Evolutionary conservation across 1,140 invertebrate genomes (phyloP).

Genomic region (Ostrea edulis): DNA sequence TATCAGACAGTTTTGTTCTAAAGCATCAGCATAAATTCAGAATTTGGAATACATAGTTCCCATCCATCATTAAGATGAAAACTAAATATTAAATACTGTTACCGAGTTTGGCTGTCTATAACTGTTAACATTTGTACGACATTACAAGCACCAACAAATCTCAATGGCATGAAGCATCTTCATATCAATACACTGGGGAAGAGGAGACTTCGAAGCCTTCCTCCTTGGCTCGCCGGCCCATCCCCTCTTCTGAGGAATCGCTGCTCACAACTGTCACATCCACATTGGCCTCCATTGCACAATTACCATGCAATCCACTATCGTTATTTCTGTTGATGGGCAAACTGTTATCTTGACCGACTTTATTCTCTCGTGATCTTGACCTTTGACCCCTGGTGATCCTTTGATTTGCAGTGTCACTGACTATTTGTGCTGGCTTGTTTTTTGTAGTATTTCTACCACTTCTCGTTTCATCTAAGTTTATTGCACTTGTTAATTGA

Average conservation of each 20-base stretch:
- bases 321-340: not conserved
- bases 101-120: not conserved
- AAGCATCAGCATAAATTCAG: too few species aligned
- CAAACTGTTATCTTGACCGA: not conserved
- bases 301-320: not conserved
- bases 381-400: not conserved
- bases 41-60: too few species aligned
- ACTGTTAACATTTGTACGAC: not conserved
- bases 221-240: not conserved
- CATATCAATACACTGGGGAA: slow-evolving; percentile 9
- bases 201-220: not conserved
- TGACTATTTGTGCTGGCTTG: not conserved
- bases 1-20: too few species aligned
- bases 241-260: not conserved
- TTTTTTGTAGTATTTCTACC: not conserved
- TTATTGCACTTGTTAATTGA: slow-evolving; percentile 12
- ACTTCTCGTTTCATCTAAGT: not conserved
- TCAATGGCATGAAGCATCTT: not conserved
- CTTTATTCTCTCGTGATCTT: not conserved
- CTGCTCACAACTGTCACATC: not conserved
- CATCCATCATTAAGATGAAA: too few species aligned
- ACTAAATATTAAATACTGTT: too few species aligned
- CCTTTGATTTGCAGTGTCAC: not conserved
- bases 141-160: not conserved
- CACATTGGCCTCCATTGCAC: slow-evolving; percentile 2